Evolutionary conservation across 2,888 invertebrate genomes (phyloP), one percentile per base, ranked within the genome.

Genomic region (Chironomus riparius): DNA sequence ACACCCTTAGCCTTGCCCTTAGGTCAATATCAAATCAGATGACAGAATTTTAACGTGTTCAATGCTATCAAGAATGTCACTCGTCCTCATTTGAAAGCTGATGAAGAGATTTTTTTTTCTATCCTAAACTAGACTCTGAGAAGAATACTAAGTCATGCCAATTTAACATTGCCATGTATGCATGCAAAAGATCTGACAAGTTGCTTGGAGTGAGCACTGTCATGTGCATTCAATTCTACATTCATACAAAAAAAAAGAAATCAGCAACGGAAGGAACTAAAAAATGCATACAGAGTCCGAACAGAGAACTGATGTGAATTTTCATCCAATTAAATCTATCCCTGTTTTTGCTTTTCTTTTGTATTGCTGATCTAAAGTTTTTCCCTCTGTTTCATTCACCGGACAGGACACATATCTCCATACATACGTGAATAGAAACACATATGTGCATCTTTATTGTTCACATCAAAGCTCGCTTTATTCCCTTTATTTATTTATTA

Each of bases 391-490:
- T 38, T 38, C 38, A 10, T 10, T 38, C 38, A 38, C 38, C 38
- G 38, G 38, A 38, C 38, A 38, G 38, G 38, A 38, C 38, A 38
- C 38, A 38, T 38, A 38, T 38, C 7, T 38, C 38, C 38, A 38
- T 38, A 38, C 10, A 38, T 10, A 38, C 38, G 38, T 38, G 38
- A 38, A 38, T 38, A 38, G 38, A 38, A 38, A 38, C 10, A 10
- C 38, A 38, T 38, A 38, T 38, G 38, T 38, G 38, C 56, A 7
- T 56, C 18, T 56, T 56, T 56, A 18, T 56, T 56, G 18, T 65
- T 65, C 65, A 65, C 65, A 65, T 65, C 65, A 65, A 65, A 65
- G 24, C 65, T 65, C 18, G 65, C 12, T 65, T 65, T 65, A 38
- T 38, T 38, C 56, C 56, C 56, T 65, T 65, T 65, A 65, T 65